phyloP scores from a whole-genome alignment of 64 coral and sea anemone species.

The Montipora capricornis region DNA sequence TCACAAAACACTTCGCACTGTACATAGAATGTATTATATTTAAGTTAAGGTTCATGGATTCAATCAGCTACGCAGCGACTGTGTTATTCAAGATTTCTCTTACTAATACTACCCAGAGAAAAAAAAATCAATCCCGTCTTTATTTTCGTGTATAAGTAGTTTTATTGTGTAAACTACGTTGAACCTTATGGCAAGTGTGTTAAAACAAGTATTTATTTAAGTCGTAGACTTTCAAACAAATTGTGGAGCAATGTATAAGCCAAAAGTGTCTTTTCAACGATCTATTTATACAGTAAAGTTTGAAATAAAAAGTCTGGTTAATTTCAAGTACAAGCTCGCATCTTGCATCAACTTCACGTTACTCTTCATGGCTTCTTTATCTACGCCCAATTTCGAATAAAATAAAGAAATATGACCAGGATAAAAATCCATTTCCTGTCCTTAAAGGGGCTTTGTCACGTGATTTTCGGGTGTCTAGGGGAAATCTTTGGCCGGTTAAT shows the following conservation, averaged over 20 bases:
- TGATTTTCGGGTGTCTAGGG: too few relatives aligned
- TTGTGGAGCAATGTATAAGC: slow-evolving; percentile 28
- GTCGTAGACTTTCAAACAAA: not conserved
- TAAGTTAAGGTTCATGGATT: too few relatives aligned
- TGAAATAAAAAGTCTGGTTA: not conserved
- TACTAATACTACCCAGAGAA: too few relatives aligned
- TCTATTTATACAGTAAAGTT: slow-evolving; percentile 46
- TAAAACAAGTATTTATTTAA: slow-evolving; percentile 32
- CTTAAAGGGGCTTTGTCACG: too few relatives aligned
- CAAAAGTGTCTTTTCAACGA: not conserved
- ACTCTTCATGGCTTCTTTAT: not conserved
- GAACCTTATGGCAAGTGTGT: slow-evolving; percentile 20
- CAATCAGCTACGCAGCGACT: too few relatives aligned
- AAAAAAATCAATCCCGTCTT: not conserved
- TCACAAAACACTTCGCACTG: too few relatives aligned
- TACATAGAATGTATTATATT: too few relatives aligned
- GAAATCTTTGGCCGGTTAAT: too few relatives aligned
- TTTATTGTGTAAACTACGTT: not conserved
- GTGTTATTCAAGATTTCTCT: too few relatives aligned
- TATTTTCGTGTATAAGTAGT: not conserved
- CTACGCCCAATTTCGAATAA: too few relatives aligned
- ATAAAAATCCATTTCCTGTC: too few relatives aligned
- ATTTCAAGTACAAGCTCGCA: not conserved
- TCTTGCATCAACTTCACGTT: not conserved
- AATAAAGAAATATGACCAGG: too few relatives aligned